A percentile compares a stretch with the other conserved stretches of the same genome.
Evolutionary conservation across 2,113 vertebrate genomes (phyloP).

Genomic region (Pongo pygmaeus): DNA sequence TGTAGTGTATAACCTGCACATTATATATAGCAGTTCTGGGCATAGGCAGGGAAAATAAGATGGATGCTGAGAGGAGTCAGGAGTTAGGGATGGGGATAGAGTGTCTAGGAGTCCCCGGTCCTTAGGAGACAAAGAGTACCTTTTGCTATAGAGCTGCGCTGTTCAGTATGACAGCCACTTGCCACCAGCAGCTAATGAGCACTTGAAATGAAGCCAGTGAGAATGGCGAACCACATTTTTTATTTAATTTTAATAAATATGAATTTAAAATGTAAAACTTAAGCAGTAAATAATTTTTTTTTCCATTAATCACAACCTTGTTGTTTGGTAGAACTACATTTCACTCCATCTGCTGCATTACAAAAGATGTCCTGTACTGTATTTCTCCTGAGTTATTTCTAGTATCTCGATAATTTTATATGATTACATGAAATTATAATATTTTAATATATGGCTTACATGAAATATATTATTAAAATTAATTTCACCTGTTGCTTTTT

Average conservation of each 20-base stretch:
- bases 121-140: background rate
- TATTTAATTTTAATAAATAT: background rate
- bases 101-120: background rate
- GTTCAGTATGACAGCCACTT: background rate
- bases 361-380: background rate
- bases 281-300: background rate
- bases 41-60: background rate
- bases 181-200: background rate
- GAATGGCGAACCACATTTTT: background rate
- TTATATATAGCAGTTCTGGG: background rate
- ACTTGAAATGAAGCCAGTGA: background rate
- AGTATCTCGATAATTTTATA: background rate
- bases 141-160: background rate
- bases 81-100: background rate
- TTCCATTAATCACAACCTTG: background rate
- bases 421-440: background rate
- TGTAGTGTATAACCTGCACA: background rate
- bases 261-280: constrained; percentile 19
- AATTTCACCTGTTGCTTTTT: background rate
- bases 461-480: background rate
- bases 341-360: background rate
- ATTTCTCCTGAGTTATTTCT: background rate
- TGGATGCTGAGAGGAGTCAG: background rate
- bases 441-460: background rate
- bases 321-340: background rate